Base-by-base conservation (phyloP, 2,113 vertebrate genomes). In the Rhea americana region DNA sequence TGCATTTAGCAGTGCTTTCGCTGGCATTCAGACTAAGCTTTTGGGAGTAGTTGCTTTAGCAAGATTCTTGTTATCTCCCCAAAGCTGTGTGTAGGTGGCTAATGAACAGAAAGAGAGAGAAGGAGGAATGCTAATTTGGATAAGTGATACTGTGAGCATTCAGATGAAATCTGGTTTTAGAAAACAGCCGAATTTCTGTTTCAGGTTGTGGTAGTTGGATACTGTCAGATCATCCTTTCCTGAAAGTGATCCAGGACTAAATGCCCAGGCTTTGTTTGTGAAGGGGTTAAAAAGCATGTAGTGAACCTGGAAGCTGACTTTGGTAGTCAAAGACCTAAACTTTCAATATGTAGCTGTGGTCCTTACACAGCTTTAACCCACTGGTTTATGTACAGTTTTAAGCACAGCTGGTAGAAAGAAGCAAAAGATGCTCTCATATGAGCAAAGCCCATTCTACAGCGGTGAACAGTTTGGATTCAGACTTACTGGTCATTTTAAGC, bases 81-180 rank as follows among this genome's bases (percentile, higher is more conserved):
- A 16, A 65, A 43, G 35, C 62, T 82, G 59, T 85, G 75, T 8
- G 81, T 89, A 78, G 77, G 48, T 87, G 66, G 56, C 85, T 96
- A 85, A 89, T 93, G 87, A 93, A 65, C 84, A 93, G 93, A 68
- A 92, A 43, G 41, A 43, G n/a, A 35, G 32, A 32, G 11, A 30
- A 18, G 10, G 35, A 37, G n/a, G 45, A 72, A 70, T 78, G 74
- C 62, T 89, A 56, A 89, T 92, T 84, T 89, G 67, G 14, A 19
- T 91, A 88, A 63, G 43, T 92, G 73, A 84, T 94, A 13, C 63
- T 37, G 86, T 76, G 87, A 24, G 79, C 66, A 70, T 93, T 89
- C 74, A 89, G 70, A 39, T 80, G 73, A 82, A 92, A 48, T 45
- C 47, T 39, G 32, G 24, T 51, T 74, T 82, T 1, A 68, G 78